Evolutionary conservation across 2,113 vertebrate genomes (phyloP).

Genomic region (Fulmarus glacialis): DNA sequence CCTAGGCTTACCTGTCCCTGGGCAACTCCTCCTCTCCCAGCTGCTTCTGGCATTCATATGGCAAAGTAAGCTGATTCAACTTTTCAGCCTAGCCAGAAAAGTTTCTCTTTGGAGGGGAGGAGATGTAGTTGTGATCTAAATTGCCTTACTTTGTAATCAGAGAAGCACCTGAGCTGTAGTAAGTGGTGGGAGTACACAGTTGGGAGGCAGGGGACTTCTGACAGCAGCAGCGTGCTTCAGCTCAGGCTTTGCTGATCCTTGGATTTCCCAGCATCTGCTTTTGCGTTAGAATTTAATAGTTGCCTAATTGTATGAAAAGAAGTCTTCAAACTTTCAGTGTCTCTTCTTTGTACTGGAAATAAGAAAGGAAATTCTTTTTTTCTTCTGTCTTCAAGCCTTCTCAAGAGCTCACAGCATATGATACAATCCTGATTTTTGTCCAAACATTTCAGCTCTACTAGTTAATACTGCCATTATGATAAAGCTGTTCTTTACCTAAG

Average conservation of each 20-base stretch:
- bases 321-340: not conserved
- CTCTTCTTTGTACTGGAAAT: not conserved
- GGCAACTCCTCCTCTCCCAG: not conserved
- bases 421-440: not conserved
- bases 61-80: not conserved
- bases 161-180: not conserved
- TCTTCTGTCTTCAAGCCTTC: not conserved
- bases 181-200: not conserved
- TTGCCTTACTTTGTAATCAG: not conserved
- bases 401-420: not conserved
- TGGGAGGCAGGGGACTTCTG: not conserved
- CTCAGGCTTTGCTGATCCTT: not conserved
- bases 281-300: not conserved
- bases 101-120: not conserved
- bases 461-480: not conserved
- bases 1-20: not conserved
- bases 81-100: not conserved
- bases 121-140: not conserved
- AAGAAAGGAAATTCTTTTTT: not conserved
- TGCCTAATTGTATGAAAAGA: not conserved
- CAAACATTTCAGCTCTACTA: not conserved
- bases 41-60: not conserved
- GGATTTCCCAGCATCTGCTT: not conserved
- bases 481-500: not conserved
- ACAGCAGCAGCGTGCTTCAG: not conserved